A percentile compares a stretch with the other conserved stretches of the same genome.
phyloP scores from a whole-genome alignment of 2,888 invertebrate genomes.

The Aspidiotus destructor region DNA sequence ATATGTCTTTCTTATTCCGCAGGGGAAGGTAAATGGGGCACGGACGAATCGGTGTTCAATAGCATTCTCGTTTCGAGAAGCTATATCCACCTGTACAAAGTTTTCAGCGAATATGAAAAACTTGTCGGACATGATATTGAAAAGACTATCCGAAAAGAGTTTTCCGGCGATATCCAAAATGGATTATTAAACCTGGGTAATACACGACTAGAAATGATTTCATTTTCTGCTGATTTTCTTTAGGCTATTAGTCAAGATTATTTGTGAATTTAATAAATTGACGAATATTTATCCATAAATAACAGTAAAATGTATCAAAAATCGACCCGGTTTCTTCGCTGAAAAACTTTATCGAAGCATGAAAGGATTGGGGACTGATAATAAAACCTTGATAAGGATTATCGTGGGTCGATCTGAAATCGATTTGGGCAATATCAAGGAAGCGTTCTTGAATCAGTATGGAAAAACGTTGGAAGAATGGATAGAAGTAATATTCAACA shows the following conservation, averaged over 20 bases:
- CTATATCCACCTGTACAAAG: conserved; percentile 76
- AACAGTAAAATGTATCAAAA: conserved; percentile 78
- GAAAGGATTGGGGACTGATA: conserved; percentile 84
- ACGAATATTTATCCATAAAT: background rate
- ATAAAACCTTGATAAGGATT: conserved; percentile 83
- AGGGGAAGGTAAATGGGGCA: conserved; percentile 75
- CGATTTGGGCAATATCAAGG: conserved; percentile 85
- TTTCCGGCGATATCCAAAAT: conserved; percentile 76
- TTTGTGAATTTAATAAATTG: too few relatives aligned
- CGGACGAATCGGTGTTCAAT: conserved; percentile 82
- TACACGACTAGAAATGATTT: conserved; percentile 36
- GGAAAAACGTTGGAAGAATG: conserved; percentile 73
- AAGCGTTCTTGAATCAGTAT: conserved; percentile 72
- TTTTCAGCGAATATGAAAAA: conserved; percentile 75
- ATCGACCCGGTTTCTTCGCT: conserved; percentile 84
- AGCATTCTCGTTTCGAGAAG: conserved; percentile 75
- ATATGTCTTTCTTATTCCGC: background rate
- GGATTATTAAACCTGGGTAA: conserved; percentile 81
- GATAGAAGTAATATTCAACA: conserved; percentile 58
- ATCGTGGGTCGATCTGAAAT: conserved; percentile 83
- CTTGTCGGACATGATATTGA: conserved; percentile 74
- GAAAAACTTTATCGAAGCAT: conserved; percentile 81
- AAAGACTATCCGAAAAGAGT: conserved; percentile 73
- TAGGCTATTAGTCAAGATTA: too few relatives aligned
- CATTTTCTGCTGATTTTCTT: too few relatives aligned